Base-by-base conservation (phyloP, 2,113 vertebrate genomes). In the Etheostoma cragini region DNA sequence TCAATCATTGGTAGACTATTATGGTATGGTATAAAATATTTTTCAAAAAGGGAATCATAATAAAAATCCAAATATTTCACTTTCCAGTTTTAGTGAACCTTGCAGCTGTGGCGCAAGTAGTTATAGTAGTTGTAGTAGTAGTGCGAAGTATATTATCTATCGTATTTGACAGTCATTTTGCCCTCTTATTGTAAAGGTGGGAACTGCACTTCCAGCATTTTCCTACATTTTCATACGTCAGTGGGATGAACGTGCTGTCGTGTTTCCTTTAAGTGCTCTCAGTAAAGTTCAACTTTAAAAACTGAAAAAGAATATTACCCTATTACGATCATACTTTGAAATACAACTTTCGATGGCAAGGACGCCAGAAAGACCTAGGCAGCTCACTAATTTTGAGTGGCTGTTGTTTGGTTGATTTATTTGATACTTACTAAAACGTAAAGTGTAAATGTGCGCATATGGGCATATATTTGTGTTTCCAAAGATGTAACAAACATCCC, bases 251-350 rank as follows among this genome's bases (percentile, higher is more conserved):
- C 24, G 24, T n/a, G 15, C 16, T 52, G 38, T n/a, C 26, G 14
- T 47, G 75, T 70, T 84, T 53, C 62, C 56, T 88, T 91, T 21
- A 75, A 0, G 8, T 6, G 6, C 54, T 15, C 16, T 64, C 52
- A 1, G 78, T 84, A 77, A 77, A 79, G 4, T 72, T 17, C 0
- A 8, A 0, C 1, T 1, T 22, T 3, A 15, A 14, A 45, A 0
- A 6, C 3, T 13, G 22, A 24, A 42, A 42, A 42, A 35, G 13
- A 54, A 42, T 13, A 26, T 12, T 0, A 35, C 14, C 5, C 1
- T 2, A 21, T 52, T 16, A 64, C 6, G 8, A 42, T 4, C 3
- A 15, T 49, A 24, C 6, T n/a, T 56, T 56, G 1, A 70, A 57
- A 12, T n/a, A 63, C 1, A 13, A 21, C 26, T 35, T 24, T 57